These are phyloP conservation scores for Pandemis cinnamomeana DNA, from an alignment of 2,888 invertebrate genomes.

Conservation along the genomic window DNA sequence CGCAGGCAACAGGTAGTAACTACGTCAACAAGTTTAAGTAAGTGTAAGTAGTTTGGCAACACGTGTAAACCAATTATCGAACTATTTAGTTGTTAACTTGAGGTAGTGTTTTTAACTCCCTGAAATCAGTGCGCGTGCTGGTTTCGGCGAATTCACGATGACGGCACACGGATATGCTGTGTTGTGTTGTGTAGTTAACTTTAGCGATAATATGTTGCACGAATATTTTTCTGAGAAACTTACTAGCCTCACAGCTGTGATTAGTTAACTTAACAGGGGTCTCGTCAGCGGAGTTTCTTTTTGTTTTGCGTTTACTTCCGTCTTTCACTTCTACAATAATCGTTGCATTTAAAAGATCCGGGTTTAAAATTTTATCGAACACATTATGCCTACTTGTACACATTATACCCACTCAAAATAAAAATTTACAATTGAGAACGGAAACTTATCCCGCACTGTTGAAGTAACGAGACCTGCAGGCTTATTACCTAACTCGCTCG, in stretches of 20 bases:
- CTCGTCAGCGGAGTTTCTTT: not conserved
- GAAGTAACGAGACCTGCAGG: no score
- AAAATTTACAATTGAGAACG: not conserved
- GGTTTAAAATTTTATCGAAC: constrained; percentile 13
- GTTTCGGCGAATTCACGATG: constrained; percentile 2
- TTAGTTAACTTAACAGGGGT: not conserved
- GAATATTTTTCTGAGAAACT: constrained; percentile 1
- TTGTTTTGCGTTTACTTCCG: not conserved
- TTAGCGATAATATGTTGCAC: not conserved
- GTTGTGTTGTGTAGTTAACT: not conserved
- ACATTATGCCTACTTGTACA: not conserved
- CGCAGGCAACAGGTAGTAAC: no score
- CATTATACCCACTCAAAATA: not conserved
- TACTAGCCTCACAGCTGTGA: not conserved
- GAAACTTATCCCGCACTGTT: no score
- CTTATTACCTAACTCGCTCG: no score
- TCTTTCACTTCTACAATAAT: constrained; percentile 1
- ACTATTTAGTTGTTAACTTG: not conserved
- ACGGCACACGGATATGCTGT: not conserved
- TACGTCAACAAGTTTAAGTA: no score
- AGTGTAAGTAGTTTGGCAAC: no score
- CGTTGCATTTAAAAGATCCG: constrained; percentile 13
- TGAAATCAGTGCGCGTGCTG: not conserved
- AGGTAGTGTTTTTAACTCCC: not conserved
- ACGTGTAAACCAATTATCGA: not conserved